phyloP scores from a whole-genome alignment of 2,113 vertebrate genomes.

The Cairina moschata region DNA sequence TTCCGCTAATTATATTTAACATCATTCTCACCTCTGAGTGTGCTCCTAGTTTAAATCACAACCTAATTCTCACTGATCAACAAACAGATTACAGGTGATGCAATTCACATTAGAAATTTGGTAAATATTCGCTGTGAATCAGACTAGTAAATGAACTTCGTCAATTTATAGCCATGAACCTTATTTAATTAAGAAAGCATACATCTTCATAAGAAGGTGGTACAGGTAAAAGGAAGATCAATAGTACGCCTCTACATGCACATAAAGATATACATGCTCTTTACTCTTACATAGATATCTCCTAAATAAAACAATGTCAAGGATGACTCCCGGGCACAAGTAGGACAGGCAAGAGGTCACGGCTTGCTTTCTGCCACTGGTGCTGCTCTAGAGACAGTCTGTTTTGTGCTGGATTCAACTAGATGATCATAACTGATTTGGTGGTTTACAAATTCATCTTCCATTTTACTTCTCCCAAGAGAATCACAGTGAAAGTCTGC shows the following conservation, averaged over 20 bases:
- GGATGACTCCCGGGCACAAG: not conserved
- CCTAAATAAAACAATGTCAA: not conserved
- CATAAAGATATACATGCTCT: too few relatives aligned
- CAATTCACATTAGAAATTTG: not conserved
- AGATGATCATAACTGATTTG: not conserved
- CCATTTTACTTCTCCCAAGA: not conserved
- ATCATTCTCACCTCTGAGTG: not conserved
- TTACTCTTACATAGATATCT: not conserved
- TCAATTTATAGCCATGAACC: not conserved
- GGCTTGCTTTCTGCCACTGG: not conserved
- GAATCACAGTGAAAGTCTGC: not conserved
- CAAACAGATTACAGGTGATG: not conserved
- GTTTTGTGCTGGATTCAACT: not conserved
- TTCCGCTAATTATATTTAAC: slow-evolving; percentile 25
- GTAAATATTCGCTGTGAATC: not conserved
- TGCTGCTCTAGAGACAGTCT: not conserved
- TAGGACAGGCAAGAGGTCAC: rapidly evolving
- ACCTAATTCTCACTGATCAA: not conserved
- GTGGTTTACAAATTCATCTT: not conserved
- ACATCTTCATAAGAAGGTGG: not conserved
- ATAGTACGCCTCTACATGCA: not conserved
- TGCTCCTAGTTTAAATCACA: slow-evolving; percentile 1
- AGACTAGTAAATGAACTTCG: not conserved
- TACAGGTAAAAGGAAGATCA: not conserved
- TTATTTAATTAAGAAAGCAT: not conserved